A percentile compares a stretch with the other conserved stretches of the same genome.
Conservation (phyloP, 1,140 invertebrate species). For the Nebria ingens region DNA sequence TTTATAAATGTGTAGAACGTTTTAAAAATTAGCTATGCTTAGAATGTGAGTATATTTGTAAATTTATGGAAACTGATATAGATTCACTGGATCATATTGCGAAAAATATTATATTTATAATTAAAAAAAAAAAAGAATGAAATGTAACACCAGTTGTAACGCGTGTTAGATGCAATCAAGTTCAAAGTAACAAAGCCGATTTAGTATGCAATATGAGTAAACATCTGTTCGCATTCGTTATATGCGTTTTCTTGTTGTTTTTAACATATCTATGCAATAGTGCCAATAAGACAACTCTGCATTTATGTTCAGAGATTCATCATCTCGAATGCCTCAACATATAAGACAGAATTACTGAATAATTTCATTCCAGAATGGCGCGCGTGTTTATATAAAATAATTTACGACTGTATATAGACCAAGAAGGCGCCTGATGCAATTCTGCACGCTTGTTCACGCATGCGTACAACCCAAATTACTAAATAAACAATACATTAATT, state of each 20-base stretch:
- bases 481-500: neutral
- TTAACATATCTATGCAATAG: neutral
- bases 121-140: no score
- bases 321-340: neutral
- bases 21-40: no score
- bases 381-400: neutral
- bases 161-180: no score
- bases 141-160: no score
- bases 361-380: neutral
- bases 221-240: conserved; percentile 2
- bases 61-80: no score
- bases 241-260: neutral
- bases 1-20: no score
- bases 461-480: neutral
- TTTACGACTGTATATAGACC: neutral
- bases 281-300: neutral
- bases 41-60: no score
- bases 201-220: neutral
- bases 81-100: no score
- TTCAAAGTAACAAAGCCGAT: no score
- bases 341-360: no score
- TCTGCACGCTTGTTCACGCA: neutral
- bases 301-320: neutral
- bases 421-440: neutral
- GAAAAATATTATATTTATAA: no score